Base-by-base conservation (phyloP, 2,113 vertebrate genomes). In the Corythornis cristatus region DNA sequence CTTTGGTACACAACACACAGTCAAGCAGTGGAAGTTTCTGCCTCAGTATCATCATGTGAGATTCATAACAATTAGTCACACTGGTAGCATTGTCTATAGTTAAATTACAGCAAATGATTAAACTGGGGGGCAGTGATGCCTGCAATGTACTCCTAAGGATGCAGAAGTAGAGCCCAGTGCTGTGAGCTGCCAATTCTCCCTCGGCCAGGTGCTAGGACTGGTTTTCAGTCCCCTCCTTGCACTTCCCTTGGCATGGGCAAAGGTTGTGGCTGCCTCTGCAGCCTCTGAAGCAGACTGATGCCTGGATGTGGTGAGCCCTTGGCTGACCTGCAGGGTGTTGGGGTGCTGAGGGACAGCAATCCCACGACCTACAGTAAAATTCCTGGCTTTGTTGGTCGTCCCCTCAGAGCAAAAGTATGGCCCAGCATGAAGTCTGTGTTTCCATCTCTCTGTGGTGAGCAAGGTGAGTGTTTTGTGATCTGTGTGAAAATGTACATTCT, bases 401-500 rank as follows among this genome's bases (percentile, higher is more conserved):
- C 19, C 46, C 67, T 56, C 45, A 68, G 46, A 66, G 28, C 18
- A 7, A 42, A 74, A 70, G 40, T 37, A 56, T 77, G 60, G 8
- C 51, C 11, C 0, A 1, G 8, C 4, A 1, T 45, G 35, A 72
- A 58, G 29, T 60, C 35, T 50, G 5, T 61, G 28, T 72, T 80
- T 76, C 21, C 35, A 33, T 62, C n/a, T 70, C 56, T 46, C 1
- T n/a, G 5, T 23, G 56, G 22, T 43, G 54, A 85, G 33, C 1
- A 1, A 42, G 21, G 26, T 26, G 72, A 50, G 62, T 35, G 23
- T 80, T 64, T 65, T 33, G 9, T 76, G 43, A 51, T 51, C 31
- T 82, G 0, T 29, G 8, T 68, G 48, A 37, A 37, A 37, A 75
- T 11, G 4, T 9, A 15, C 1, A 0, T n/a, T 21, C 6, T 62